These are phyloP conservation scores for Oryzias curvinotus DNA, from an alignment of 2,113 vertebrate genomes.

Conservation along the genomic window DNA sequence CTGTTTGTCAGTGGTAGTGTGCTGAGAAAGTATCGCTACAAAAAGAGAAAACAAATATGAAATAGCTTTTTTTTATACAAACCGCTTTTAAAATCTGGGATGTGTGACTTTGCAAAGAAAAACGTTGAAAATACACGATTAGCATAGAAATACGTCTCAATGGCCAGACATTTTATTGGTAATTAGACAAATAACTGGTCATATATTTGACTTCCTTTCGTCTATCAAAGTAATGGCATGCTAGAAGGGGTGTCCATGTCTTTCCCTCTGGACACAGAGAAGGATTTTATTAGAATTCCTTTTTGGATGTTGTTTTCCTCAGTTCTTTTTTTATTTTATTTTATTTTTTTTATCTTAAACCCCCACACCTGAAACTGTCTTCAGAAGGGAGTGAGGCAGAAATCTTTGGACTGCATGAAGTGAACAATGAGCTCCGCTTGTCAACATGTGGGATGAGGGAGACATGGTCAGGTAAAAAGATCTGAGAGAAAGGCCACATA, in stretches of 20 bases:
- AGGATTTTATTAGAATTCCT: too few species aligned
- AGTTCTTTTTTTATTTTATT: too few species aligned
- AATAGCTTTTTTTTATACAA: slow-evolving; percentile 4
- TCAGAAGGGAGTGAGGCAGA: too few species aligned
- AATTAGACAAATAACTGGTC: too few species aligned
- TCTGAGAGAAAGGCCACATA: slow-evolving; percentile 9
- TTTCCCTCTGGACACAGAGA: too few species aligned
- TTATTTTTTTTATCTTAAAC: background rate
- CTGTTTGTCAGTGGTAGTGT: slow-evolving; percentile 13
- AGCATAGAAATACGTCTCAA: too few species aligned
- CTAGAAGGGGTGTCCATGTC: too few species aligned
- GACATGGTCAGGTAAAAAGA: slow-evolving; percentile 1
- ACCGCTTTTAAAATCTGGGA: background rate
- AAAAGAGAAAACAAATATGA: background rate
- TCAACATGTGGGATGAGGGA: background rate
- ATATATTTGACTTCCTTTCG: too few species aligned
- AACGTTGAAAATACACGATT: too few species aligned
- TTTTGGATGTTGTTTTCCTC: too few species aligned
- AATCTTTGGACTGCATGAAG: background rate
- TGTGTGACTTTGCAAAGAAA: background rate
- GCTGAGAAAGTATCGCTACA: slow-evolving; percentile 9
- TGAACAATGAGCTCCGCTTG: background rate
- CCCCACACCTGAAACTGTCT: background rate
- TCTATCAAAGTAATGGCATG: too few species aligned
- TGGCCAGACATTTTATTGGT: too few species aligned